Conservation (phyloP, 2,888 invertebrate genomes). For the Drosophila recens region DNA sequence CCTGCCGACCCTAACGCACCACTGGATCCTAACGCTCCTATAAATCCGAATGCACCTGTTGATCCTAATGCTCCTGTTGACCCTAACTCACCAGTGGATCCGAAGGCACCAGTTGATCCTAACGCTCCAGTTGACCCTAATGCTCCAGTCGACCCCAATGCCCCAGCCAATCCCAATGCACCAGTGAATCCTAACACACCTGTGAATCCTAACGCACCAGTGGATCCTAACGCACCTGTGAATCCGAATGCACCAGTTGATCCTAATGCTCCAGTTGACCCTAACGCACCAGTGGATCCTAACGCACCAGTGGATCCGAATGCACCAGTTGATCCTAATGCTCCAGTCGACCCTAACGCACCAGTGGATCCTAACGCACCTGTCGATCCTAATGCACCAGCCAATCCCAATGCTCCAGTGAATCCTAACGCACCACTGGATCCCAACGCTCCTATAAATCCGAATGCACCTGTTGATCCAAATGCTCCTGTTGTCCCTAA, state of each 20-base stretch:
- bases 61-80: conserved; percentile 17
- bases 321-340: conserved; percentile 20
- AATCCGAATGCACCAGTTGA: conserved; percentile 13
- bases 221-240: conserved; percentile 27
- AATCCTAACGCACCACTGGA: conserved; percentile 35
- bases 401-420: conserved; percentile 33
- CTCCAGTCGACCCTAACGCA: conserved; percentile 20
- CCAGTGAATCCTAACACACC: conserved; percentile 36
- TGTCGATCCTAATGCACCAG: conserved; percentile 36
- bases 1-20: conserved; percentile 31
- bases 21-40: conserved; percentile 28
- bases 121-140: conserved; percentile 33
- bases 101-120: conserved; percentile 32
- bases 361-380: conserved; percentile 36
- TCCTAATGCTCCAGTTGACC: conserved; percentile 14
- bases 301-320: conserved; percentile 23
- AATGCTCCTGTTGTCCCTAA: conserved; percentile 24
- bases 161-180: conserved; percentile 29
- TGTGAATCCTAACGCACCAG: conserved; percentile 28
- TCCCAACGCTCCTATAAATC: conserved; percentile 33
- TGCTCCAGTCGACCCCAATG: conserved; percentile 27
- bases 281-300: conserved; percentile 22
- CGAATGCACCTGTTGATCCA: conserved; percentile 11
- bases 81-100: conserved; percentile 24
- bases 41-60: conserved; percentile 25